phyloP scores from a whole-genome alignment of 2,113 vertebrate species.

The Mesocricetus auratus region DNA sequence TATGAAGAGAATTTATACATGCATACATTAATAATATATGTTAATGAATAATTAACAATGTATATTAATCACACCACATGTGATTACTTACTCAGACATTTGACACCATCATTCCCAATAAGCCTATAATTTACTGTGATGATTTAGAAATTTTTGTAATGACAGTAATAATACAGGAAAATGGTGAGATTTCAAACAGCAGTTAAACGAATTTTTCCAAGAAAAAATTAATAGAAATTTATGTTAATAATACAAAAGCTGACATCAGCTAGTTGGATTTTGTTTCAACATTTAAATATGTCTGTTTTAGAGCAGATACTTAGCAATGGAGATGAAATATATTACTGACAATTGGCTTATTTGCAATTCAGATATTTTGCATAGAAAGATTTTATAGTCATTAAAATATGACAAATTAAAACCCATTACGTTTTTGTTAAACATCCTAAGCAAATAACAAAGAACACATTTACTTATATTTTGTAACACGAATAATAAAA shows the following conservation, averaged over 20 bases:
- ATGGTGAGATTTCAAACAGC: constrained; percentile 36
- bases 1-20: not conserved
- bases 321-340: not conserved
- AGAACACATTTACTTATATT: constrained; percentile 47
- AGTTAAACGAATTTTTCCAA: not conserved
- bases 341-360: not conserved
- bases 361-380: constrained; percentile 43
- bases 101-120: not conserved
- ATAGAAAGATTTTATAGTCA: constrained; percentile 3
- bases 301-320: not conserved
- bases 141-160: constrained; percentile 5
- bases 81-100: not conserved
- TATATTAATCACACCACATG: not conserved
- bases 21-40: not conserved
- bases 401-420: constrained; percentile 43
- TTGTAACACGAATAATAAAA: constrained; percentile 47
- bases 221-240: not conserved
- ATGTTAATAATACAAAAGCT: not conserved
- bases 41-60: not conserved
- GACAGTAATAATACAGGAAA: not conserved
- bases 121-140: not conserved
- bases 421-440: constrained; percentile 53
- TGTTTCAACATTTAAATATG: constrained; percentile 41
- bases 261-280: not conserved
- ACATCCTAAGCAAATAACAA: constrained; percentile 39